Conservation (phyloP, 2,797 vertebrate species). For the Lepilemur septentrionalis region DNA sequence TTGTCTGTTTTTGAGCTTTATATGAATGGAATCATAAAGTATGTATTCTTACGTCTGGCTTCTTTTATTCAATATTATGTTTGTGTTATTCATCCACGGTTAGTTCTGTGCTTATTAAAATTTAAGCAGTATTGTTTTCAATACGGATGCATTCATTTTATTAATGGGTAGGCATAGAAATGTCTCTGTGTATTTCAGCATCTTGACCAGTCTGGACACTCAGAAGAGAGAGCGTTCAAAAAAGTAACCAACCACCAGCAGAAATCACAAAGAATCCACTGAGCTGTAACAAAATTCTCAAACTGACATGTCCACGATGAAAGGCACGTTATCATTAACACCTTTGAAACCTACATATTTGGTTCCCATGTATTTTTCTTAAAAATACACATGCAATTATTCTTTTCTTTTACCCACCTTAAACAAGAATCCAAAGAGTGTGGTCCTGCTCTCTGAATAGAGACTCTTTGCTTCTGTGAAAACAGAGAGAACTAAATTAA, state of each 20-base stretch:
- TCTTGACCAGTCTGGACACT: background rate
- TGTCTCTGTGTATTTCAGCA: background rate
- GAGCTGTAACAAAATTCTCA: constrained; percentile 16
- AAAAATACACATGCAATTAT: background rate
- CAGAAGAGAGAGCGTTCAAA: background rate
- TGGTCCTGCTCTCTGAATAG: constrained; percentile 84
- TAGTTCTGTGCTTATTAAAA: background rate
- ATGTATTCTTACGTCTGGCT: background rate
- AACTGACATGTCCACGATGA: background rate
- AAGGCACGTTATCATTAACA: background rate
- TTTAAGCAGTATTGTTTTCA: background rate
- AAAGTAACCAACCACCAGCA: background rate
- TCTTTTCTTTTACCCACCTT: constrained; percentile 61
- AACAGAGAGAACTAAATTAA: constrained; percentile 92
- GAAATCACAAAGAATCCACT: constrained; percentile 48
- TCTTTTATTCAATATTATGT: background rate
- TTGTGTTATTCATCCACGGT: background rate
- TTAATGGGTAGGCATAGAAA: background rate
- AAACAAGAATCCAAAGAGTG: constrained; percentile 77
- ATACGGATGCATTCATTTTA: background rate
- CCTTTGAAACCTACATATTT: constrained; percentile 48
- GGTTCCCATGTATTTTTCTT: constrained; percentile 42
- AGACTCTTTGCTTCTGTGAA: constrained; percentile 93
- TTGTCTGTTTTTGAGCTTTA: background rate
- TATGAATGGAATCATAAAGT: background rate